Percentiles rank a stretch among this genome's conserved stretches.
These are phyloP conservation scores for Parnassius apollo DNA, from an alignment of 2,888 invertebrate species.

Conservation along the genomic window DNA sequence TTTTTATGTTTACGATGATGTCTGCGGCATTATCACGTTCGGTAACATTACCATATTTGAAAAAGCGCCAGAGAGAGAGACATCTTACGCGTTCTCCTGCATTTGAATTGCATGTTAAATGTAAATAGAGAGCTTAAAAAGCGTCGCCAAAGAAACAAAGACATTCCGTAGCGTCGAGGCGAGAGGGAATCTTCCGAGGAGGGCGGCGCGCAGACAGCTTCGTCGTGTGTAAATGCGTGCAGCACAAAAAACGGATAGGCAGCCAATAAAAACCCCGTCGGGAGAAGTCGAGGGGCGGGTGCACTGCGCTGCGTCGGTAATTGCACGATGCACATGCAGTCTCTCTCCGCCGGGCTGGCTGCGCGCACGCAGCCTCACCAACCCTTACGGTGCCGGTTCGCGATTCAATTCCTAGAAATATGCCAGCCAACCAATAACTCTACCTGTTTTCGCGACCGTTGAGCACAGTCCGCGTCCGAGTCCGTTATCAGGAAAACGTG, in stretches of 20 bases:
- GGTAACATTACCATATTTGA: constrained; percentile 12
- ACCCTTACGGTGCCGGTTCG: constrained; percentile 36
- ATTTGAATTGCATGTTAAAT: constrained; percentile 38
- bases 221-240: constrained; percentile 71
- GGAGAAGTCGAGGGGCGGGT: constrained; percentile 73
- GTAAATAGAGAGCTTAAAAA: constrained; percentile 48
- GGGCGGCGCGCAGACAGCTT: constrained; percentile 70
- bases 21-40: constrained; percentile 5
- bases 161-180: constrained; percentile 66
- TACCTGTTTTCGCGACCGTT: constrained; percentile 45
- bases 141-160: constrained; percentile 58
- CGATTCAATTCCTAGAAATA: constrained; percentile 43
- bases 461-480: constrained; percentile 41
- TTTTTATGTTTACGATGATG: constrained; percentile 3
- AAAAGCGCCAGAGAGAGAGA: constrained; percentile 25
- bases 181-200: constrained; percentile 67
- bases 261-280: constrained; percentile 77
- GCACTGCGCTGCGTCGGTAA: constrained; percentile 59
- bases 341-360: constrained; percentile 66
- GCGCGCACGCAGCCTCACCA: constrained; percentile 75
- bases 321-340: constrained; percentile 75
- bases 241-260: constrained; percentile 74
- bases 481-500: constrained; percentile 59
- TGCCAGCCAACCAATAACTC: constrained; percentile 42
- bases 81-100: constrained; percentile 25